Conservation (phyloP, 2,888 invertebrate species). For the Trachelus iudaicus region DNA sequence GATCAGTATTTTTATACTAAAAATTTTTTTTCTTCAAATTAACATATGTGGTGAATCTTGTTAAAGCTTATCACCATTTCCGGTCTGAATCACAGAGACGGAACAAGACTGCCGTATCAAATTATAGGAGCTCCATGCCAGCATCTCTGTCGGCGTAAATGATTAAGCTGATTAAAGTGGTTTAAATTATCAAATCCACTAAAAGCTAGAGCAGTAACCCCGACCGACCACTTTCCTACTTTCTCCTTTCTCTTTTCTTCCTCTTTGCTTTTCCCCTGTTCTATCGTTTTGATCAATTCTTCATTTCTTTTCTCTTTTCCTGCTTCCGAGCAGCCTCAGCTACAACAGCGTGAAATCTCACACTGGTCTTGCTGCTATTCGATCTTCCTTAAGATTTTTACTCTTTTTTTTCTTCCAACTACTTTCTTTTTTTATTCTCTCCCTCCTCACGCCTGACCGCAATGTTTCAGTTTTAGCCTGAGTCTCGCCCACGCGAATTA, state of each 20-base stretch:
- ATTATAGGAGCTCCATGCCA: neutral
- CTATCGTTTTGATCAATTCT: neutral
- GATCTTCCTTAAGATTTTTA: too few relatives aligned
- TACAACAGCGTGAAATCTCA: neutral
- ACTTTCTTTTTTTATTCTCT: too few relatives aligned
- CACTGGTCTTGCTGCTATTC: too few relatives aligned
- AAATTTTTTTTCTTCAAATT: neutral
- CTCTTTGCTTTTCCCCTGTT: neutral
- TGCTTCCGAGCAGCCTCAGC: neutral
- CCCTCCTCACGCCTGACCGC: conserved; percentile 12
- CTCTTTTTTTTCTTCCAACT: too few relatives aligned
- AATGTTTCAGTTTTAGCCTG: conserved; percentile 9
- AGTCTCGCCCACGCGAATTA: conserved; percentile 17
- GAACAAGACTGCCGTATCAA: neutral
- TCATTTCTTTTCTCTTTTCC: neutral
- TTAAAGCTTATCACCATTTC: neutral
- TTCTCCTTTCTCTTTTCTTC: neutral
- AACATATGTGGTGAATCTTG: neutral
- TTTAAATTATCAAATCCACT: neutral
- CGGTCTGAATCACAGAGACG: neutral
- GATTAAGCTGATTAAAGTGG: neutral
- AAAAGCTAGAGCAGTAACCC: neutral
- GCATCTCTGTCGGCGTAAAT: neutral
- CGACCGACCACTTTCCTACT: neutral
- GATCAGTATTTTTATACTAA: neutral